These are phyloP conservation scores for Sitodiplosis mosellana DNA, from an alignment of 1,140 invertebrate species.

Conservation along the genomic window DNA sequence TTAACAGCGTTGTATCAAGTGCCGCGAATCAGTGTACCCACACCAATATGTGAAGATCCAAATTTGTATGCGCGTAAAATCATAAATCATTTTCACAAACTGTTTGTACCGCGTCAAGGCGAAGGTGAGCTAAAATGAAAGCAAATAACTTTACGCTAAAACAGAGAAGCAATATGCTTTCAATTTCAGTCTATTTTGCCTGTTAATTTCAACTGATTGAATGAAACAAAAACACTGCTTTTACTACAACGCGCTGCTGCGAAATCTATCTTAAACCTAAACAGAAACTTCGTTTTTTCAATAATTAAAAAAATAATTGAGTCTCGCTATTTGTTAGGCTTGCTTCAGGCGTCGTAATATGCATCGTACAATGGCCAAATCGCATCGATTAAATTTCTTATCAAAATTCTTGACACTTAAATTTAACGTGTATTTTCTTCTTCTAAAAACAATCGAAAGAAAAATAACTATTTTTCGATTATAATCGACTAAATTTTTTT, in stretches of 20 bases:
- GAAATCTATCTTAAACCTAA: too few species aligned
- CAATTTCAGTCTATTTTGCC: not conserved
- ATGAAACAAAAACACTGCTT: not conserved
- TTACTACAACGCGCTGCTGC: conserved; percentile 1
- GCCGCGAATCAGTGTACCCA: conserved; percentile 68
- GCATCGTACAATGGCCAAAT: too few species aligned
- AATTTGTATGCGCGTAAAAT: conserved; percentile 85
- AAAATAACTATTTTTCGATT: too few species aligned
- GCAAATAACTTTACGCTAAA: too few species aligned
- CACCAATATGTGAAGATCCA: conserved; percentile 70
- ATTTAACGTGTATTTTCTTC: too few species aligned
- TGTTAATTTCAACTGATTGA: not conserved
- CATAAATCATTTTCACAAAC: conserved; percentile 81
- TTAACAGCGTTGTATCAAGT: conserved; percentile 64
- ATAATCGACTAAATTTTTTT: conserved; percentile 1
- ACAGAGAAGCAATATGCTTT: not conserved
- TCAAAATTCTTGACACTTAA: too few species aligned
- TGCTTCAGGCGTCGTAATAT: too few species aligned
- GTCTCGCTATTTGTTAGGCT: too few species aligned
- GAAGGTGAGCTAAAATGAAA: too few species aligned
- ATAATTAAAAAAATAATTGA: too few species aligned
- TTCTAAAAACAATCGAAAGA: not conserved
- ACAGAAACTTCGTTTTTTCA: too few species aligned
- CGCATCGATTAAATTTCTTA: too few species aligned
- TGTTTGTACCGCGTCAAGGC: conserved; percentile 84